Evolutionary conservation across 2,888 invertebrate genomes (phyloP).

Genomic region (Acanthosepion lycidas): DNA sequence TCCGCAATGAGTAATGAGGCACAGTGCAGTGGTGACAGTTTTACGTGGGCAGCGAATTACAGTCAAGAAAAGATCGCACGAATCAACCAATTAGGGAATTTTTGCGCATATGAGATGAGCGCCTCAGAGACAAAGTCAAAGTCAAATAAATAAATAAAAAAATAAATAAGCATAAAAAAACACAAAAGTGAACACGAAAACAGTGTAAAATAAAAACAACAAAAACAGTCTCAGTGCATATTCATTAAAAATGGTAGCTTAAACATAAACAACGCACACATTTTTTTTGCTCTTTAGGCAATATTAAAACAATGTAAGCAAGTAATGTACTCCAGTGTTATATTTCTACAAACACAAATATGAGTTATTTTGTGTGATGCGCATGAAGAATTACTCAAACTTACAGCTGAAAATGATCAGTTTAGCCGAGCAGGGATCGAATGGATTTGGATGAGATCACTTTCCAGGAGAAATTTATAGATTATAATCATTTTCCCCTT

Average conservation of each 20-base stretch:
- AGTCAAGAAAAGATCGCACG: constrained; percentile 33
- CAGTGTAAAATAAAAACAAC: not conserved
- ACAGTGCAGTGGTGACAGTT: not conserved
- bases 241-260: not conserved
- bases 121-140: not conserved
- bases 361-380: not conserved
- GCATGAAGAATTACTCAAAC: not conserved
- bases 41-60: not conserved
- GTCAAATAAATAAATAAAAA: not conserved
- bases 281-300: not conserved
- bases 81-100: not conserved
- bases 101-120: not conserved
- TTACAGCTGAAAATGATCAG: not conserved
- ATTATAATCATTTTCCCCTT: not conserved
- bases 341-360: not conserved
- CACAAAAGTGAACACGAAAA: not conserved
- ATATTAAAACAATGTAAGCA: not conserved
- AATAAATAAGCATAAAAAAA: not conserved
- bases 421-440: not conserved
- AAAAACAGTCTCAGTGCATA: not conserved
- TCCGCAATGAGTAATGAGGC: not conserved
- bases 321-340: not conserved
- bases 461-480: not conserved
- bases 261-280: not conserved
- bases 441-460: not conserved